Conservation (phyloP, 2,797 vertebrate genomes). For the Gambusia yucatana region DNA sequence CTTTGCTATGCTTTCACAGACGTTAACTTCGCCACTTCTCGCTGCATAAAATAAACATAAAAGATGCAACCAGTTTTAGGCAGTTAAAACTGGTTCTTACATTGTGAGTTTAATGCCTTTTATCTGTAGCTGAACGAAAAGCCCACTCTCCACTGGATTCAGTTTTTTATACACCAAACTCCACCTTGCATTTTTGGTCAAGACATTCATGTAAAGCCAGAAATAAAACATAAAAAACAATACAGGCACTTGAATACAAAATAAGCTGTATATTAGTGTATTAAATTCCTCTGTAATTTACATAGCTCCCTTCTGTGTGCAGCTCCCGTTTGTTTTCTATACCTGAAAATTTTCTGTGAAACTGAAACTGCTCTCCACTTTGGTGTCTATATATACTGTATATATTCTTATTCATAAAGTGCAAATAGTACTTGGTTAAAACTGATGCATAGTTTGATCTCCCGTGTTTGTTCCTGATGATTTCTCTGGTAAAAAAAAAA, state of each 20-base stretch:
- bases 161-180: slow-evolving; percentile 18
- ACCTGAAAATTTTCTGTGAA: slow-evolving; percentile 41
- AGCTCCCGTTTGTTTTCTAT: slow-evolving; percentile 37
- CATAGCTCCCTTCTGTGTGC: slow-evolving; percentile 9
- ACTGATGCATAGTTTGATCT: slow-evolving; percentile 55
- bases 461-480: slow-evolving; percentile 44
- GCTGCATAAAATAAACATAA: background rate
- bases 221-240: background rate
- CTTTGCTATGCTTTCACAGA: background rate
- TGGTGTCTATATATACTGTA: slow-evolving; percentile 68
- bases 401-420: slow-evolving; percentile 67
- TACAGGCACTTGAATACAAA: slow-evolving; percentile 14
- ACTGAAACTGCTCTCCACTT: slow-evolving; percentile 53
- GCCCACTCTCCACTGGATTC: background rate
- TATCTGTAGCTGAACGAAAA: background rate
- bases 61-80: background rate
- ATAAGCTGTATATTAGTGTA: slow-evolving; percentile 45
- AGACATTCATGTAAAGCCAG: slow-evolving; percentile 21
- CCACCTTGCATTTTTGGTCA: slow-evolving; percentile 13
- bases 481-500: slow-evolving; percentile 6
- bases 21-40: background rate
- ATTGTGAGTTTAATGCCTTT: background rate
- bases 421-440: slow-evolving; percentile 72
- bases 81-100: background rate
- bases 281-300: slow-evolving; percentile 16